A percentile compares a stretch with the other conserved stretches of the same genome.
Conservation (phyloP, 2,888 invertebrate genomes). For the Erebia ligea region DNA sequence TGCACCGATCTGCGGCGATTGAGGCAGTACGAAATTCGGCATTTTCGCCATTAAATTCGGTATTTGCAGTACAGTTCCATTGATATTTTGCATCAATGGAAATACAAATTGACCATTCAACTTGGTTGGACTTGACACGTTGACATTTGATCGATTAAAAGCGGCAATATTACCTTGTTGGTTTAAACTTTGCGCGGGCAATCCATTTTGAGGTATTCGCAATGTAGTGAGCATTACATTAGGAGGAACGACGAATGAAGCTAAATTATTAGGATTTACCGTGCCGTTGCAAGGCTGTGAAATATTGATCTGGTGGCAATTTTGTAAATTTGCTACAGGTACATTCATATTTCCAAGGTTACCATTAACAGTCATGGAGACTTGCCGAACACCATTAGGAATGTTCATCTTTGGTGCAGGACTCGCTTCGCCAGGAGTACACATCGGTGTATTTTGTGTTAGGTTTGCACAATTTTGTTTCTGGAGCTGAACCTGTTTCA, state of each 20-base stretch:
- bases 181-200: constrained; percentile 65
- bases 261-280: constrained; percentile 67
- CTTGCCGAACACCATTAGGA: constrained; percentile 70
- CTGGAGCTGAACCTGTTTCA: constrained; percentile 74
- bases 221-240: constrained; percentile 83
- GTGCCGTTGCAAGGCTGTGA: constrained; percentile 70
- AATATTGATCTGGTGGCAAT: constrained; percentile 74
- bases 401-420: constrained; percentile 73
- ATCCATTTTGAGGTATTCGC: constrained; percentile 80
- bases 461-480: constrained; percentile 71
- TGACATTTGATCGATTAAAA: constrained; percentile 70
- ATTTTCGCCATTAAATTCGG: constrained; percentile 84
- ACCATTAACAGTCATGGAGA: constrained; percentile 70
- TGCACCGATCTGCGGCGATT: constrained; percentile 62
- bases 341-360: constrained; percentile 67
- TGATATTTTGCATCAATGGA: constrained; percentile 84
- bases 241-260: constrained; percentile 78
- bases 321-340: constrained; percentile 71
- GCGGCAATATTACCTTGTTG: constrained; percentile 70
- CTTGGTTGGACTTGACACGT: constrained; percentile 75
- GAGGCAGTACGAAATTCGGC: constrained; percentile 79
- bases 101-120: constrained; percentile 82
- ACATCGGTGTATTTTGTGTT: constrained; percentile 49
- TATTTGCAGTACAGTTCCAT: constrained; percentile 84
- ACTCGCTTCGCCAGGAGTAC: constrained; percentile 60